Evolutionary conservation across 2,888 invertebrate species (phyloP).

Genomic region (Campoplex capitator): DNA sequence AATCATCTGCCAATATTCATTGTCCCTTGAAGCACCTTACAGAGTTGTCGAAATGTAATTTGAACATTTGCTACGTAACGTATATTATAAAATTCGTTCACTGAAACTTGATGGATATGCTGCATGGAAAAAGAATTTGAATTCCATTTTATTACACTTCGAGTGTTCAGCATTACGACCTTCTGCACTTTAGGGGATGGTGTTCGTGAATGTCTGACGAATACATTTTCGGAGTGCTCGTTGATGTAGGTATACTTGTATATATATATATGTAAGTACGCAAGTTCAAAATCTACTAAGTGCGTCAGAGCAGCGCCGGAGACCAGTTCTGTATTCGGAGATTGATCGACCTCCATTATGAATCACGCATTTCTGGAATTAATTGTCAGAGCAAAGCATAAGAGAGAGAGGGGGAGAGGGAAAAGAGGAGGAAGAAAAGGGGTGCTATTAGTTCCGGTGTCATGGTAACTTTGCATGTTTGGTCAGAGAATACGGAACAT

Average conservation of each 20-base stretch:
- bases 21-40: too few species aligned
- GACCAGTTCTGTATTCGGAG: constrained; percentile 76
- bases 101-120: neutral
- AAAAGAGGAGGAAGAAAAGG: too few species aligned
- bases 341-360: constrained; percentile 82
- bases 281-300: constrained; percentile 9
- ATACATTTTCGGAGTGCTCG: constrained; percentile 8
- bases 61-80: neutral
- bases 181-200: neutral
- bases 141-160: neutral
- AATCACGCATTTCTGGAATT: constrained; percentile 80
- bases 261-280: neutral
- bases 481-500: neutral
- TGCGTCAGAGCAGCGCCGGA: constrained; percentile 35
- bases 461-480: neutral
- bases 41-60: neutral
- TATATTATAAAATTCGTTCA: neutral
- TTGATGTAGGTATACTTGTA: neutral
- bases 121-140: neutral
- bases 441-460: too few species aligned
- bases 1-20: too few species aligned
- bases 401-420: too few species aligned
- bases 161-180: neutral
- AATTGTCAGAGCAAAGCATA: constrained; percentile 72
- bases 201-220: constrained; percentile 3